Conservation (phyloP, 1,140 invertebrate species). For the Drosophila mayri region DNA sequence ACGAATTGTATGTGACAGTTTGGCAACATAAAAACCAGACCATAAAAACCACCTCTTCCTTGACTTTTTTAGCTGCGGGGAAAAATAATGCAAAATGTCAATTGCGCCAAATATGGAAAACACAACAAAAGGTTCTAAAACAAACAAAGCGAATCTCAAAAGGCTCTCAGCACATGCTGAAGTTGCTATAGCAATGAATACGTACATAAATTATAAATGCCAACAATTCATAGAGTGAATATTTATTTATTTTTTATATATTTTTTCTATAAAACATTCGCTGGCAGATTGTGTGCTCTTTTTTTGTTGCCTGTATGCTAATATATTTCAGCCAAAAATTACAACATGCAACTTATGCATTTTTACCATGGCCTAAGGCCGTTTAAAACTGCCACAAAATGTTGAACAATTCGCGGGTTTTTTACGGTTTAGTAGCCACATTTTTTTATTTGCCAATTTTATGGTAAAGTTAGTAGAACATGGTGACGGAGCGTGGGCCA, state of each 20-base stretch:
- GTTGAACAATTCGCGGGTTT: slow-evolving; percentile 30
- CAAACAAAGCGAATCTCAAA: neutral
- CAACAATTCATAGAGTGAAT: slow-evolving; percentile 13
- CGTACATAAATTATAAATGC: slow-evolving; percentile 39
- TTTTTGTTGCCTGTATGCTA: slow-evolving; percentile 12
- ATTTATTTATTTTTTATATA: slow-evolving; percentile 15
- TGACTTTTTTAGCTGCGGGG: slow-evolving; percentile 28
- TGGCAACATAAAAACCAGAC: slow-evolving; percentile 3
- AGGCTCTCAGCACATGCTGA: slow-evolving; percentile 32
- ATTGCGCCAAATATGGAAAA: slow-evolving; percentile 39
- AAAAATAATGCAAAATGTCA: slow-evolving; percentile 40
- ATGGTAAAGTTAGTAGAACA: slow-evolving; percentile 13
- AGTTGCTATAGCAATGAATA: slow-evolving; percentile 31
- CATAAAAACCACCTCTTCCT: slow-evolving; percentile 25
- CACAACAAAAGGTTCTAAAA: slow-evolving; percentile 35
- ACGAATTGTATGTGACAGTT: slow-evolving; percentile 34
- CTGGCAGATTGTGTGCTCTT: neutral
- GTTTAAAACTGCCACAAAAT: slow-evolving; percentile 34
- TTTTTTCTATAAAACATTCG: neutral
- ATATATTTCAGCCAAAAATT: slow-evolving; percentile 21
- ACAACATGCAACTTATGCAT: slow-evolving; percentile 35
- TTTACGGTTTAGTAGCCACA: neutral
- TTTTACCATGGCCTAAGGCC: slow-evolving; percentile 10
- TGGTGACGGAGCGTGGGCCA: slow-evolving; percentile 15
- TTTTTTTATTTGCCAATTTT: slow-evolving; percentile 19